Evolutionary conservation across 2,797 vertebrate genomes (phyloP).

Genomic region (Sarcoramphus papa): DNA sequence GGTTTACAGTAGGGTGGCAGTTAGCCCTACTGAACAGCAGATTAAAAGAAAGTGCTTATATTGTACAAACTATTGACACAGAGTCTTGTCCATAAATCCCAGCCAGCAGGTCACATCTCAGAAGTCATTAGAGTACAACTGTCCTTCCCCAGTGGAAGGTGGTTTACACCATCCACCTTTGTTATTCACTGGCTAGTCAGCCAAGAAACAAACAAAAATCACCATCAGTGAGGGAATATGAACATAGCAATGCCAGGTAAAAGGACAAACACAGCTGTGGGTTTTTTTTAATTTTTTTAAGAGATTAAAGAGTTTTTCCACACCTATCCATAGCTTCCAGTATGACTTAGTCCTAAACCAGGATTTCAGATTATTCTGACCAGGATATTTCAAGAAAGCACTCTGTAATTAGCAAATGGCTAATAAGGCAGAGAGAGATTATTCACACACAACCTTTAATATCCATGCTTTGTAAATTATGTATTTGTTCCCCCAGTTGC

Average conservation of each 20-base stretch:
- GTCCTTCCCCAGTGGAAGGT: background rate
- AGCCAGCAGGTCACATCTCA: background rate
- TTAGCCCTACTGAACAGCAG: background rate
- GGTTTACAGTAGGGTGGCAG: background rate
- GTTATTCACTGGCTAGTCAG: background rate
- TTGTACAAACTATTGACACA: background rate
- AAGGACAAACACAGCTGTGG: background rate
- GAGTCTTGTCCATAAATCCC: background rate
- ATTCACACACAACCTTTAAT: background rate
- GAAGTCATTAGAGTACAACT: background rate
- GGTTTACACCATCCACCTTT: background rate
- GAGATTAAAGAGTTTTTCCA: slow-evolving; percentile 16
- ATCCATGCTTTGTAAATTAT: background rate
- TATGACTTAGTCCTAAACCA: background rate
- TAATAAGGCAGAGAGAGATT: background rate
- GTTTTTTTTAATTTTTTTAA: background rate
- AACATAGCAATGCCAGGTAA: background rate
- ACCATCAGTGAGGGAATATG: background rate
- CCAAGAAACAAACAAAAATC: background rate
- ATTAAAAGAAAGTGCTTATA: background rate
- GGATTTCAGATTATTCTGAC: slow-evolving; percentile 30
- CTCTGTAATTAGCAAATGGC: background rate
- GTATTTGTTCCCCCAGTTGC: background rate
- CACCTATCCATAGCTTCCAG: background rate
- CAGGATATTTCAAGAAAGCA: background rate